Base-by-base conservation (phyloP, 2,797 vertebrate species). In the Aulostomus chinensis region DNA sequence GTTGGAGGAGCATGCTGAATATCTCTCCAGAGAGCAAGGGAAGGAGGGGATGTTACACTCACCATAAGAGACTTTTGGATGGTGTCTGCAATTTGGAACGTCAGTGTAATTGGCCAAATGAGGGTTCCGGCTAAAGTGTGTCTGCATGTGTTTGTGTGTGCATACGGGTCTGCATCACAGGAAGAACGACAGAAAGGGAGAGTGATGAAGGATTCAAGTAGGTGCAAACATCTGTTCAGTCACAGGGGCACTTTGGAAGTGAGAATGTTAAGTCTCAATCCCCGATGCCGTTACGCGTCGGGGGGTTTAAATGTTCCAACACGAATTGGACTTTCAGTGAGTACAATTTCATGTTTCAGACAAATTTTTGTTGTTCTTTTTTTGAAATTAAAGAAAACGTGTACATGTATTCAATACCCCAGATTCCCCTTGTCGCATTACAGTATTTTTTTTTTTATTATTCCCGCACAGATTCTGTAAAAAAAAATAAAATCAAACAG, bases 31-130 rank as follows among this genome's bases (percentile, higher is more conserved):
- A 73, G 68, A 73, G 50, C 25, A 15, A 13, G 10, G 15, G 24
- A 48, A 52, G 70, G 70, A 62, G 60, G 66, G 69, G 55, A 62
- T 61, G 73, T 42, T 69, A 34, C 24, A 47, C 57, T 71, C 72
- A 58, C 67, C 49, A 60, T 48, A 63, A 69, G 81, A 77, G 50
- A 68, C 62, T 76, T 80, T 74, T 67, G 76, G 78, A 74, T 49
- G 52, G 57, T 67, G 47, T 45, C 45, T 60, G 62, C 80, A 77
- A 79, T 83, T 84, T 76, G 75, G 76, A 82, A 82, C 76, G 85
- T 86, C 79, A 73, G 67, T 54, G 49, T 83, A 84, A 86, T 80
- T 83, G 78, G 73, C 67, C 70, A 80, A 85, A 86, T 82, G 71
- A 85, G 76, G 68, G 53, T 77, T 80, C 15, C 16, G 47, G 68